Percentiles rank a stretch among this genome's conserved stretches.
Evolutionary conservation across 1,140 invertebrate genomes (phyloP).

Genomic region (Anastatus disparis): DNA sequence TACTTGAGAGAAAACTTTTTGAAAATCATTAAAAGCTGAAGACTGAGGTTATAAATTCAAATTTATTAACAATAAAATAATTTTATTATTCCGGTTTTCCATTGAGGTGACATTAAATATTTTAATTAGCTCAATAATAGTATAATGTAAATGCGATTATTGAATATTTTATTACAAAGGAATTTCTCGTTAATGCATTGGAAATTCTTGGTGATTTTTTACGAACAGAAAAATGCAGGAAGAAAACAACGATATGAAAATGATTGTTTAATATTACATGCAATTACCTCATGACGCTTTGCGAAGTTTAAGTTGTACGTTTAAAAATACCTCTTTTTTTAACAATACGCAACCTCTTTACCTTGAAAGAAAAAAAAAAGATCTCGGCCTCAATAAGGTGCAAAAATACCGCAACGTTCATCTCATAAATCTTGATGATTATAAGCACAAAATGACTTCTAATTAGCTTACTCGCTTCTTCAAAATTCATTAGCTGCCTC

Average conservation of each 20-base stretch:
- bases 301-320: not conserved
- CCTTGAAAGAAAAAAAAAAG: not conserved
- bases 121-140: too few relatives aligned
- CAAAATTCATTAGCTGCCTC: conserved; percentile 2
- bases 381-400: not conserved
- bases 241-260: not conserved
- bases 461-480: conserved; percentile 4
- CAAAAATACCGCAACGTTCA: not conserved
- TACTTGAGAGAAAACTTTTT: too few relatives aligned
- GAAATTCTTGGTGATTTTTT: too few relatives aligned
- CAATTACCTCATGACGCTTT: too few relatives aligned
- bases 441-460: conserved; percentile 3
- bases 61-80: too few relatives aligned
- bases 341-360: not conserved
- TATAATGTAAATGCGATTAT: too few relatives aligned
- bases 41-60: too few relatives aligned
- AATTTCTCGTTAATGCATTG: too few relatives aligned
- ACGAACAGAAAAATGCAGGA: not conserved
- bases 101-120: too few relatives aligned
- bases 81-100: too few relatives aligned
- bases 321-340: not conserved
- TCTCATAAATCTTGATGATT: not conserved
- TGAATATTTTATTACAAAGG: too few relatives aligned
- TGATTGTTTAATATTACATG: not conserved
- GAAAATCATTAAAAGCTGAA: too few relatives aligned